phyloP scores from a whole-genome alignment of 2,888 invertebrate genomes.

The Cacoxenus indagator region DNA sequence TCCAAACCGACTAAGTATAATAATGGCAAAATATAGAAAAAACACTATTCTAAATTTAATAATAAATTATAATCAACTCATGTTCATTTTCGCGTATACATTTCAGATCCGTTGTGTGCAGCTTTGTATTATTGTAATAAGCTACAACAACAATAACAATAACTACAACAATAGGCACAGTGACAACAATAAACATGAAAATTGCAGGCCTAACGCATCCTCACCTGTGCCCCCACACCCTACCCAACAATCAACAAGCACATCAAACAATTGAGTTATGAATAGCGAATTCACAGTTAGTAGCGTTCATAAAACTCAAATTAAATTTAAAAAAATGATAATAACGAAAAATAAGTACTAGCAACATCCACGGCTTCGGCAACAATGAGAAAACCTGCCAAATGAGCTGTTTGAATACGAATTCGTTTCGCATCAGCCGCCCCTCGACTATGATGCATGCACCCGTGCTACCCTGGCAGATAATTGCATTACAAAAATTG shows the following conservation, averaged over 20 bases:
- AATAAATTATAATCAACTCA: constrained; percentile 15
- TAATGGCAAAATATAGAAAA: constrained; percentile 2
- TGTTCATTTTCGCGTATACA: neutral
- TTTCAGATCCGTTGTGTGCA: neutral
- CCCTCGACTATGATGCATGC: too few species aligned
- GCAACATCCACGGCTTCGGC: neutral
- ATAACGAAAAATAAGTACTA: neutral
- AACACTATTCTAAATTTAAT: constrained; percentile 8
- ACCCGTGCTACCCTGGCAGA: neutral
- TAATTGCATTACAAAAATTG: neutral
- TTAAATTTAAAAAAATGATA: neutral
- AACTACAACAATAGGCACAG: neutral
- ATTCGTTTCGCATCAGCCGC: too few species aligned
- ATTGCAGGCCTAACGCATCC: constrained; percentile 16
- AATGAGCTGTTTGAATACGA: constrained; percentile 11
- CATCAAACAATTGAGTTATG: neutral
- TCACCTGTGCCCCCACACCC: neutral
- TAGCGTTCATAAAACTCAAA: constrained; percentile 4
- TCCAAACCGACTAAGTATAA: constrained; percentile 4
- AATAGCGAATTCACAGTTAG: neutral
- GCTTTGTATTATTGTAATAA: neutral
- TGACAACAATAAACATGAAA: constrained; percentile 14
- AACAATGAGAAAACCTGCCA: constrained; percentile 35
- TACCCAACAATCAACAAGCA: neutral
- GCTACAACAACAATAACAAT: neutral